phyloP scores from a whole-genome alignment of 2,888 invertebrate genomes.

The Agrypnus murinus region DNA sequence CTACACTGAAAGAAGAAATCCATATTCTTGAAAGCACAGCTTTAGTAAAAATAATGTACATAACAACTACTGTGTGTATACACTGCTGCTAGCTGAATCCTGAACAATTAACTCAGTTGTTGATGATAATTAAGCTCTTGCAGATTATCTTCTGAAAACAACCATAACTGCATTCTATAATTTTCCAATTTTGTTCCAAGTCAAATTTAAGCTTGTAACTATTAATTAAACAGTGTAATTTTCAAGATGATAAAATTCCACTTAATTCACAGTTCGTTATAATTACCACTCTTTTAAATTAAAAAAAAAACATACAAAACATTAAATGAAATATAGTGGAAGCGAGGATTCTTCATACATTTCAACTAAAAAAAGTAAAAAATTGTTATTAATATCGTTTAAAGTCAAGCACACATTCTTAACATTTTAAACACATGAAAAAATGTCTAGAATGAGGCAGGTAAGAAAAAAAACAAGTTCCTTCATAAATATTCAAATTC shows the following conservation, averaged over 20 bases:
- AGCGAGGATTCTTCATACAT: constrained; percentile 10
- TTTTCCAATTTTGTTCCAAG: too few relatives aligned
- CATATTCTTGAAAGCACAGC: too few relatives aligned
- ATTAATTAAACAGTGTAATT: neutral
- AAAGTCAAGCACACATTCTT: constrained; percentile 51
- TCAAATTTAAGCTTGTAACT: too few relatives aligned
- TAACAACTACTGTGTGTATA: too few relatives aligned
- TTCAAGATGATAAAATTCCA: constrained; percentile 6
- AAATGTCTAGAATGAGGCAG: constrained; percentile 62
- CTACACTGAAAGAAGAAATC: too few relatives aligned
- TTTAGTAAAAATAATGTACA: too few relatives aligned
- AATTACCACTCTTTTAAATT: neutral
- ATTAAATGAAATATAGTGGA: neutral
- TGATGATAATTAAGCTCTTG: too few relatives aligned
- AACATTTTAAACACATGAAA: constrained; percentile 57
- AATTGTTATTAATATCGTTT: constrained; percentile 50
- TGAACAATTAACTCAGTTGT: too few relatives aligned
- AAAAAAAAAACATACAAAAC: neutral
- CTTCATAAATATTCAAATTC: constrained; percentile 70
- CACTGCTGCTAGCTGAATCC: too few relatives aligned
- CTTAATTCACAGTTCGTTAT: neutral
- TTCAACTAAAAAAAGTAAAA: constrained; percentile 31
- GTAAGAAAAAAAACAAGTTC: constrained; percentile 61
- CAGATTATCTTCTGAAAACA: too few relatives aligned
- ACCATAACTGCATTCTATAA: too few relatives aligned